phyloP scores from a whole-genome alignment of 2,888 invertebrate species.

The Ochropleura plecta region DNA sequence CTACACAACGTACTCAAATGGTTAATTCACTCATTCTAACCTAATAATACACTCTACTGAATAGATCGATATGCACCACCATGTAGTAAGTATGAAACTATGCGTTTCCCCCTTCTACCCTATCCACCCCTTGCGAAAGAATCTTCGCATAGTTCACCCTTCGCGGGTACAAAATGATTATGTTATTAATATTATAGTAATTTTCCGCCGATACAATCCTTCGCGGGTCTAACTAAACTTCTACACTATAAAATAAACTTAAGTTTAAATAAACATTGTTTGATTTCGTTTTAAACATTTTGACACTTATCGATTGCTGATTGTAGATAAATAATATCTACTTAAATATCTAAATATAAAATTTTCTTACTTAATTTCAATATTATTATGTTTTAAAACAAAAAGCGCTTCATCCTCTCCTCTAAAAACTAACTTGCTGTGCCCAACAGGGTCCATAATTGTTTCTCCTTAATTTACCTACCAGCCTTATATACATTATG shows the following conservation, averaged over 20 bases:
- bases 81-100: constrained; percentile 62
- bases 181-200: constrained; percentile 57
- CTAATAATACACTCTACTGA: constrained; percentile 7
- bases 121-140: constrained; percentile 63
- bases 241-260: neutral
- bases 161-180: constrained; percentile 53
- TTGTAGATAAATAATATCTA: too few relatives aligned
- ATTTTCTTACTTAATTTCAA: too few relatives aligned
- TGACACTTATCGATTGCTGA: neutral
- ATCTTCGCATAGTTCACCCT: constrained; percentile 72
- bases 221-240: too few relatives aligned
- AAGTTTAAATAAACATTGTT: neutral
- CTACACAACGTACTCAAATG: neutral
- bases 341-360: too few relatives aligned
- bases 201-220: constrained; percentile 37
- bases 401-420: too few relatives aligned
- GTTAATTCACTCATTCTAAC: constrained; percentile 3
- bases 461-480: too few relatives aligned
- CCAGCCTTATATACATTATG: too few relatives aligned
- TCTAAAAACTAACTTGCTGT: too few relatives aligned
- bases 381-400: too few relatives aligned
- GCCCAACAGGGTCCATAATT: too few relatives aligned
- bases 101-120: constrained; percentile 53
- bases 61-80: constrained; percentile 40
- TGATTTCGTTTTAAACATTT: neutral